These are phyloP conservation scores for Chlamydotis undulata DNA, from an alignment of 2,113 vertebrate genomes.

Conservation along the genomic window DNA sequence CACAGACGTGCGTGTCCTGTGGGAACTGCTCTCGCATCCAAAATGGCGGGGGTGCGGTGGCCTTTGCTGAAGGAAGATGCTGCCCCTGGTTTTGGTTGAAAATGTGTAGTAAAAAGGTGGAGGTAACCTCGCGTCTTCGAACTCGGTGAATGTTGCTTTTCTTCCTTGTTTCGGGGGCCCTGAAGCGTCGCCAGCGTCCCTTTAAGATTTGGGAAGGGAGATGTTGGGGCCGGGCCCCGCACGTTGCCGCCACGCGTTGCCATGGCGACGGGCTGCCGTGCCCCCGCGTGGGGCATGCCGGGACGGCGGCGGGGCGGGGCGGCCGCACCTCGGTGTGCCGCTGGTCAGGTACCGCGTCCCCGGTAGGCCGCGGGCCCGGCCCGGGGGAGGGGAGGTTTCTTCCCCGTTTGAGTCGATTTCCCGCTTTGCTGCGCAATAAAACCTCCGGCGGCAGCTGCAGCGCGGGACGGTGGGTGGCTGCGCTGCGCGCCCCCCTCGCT, in stretches of 20 bases:
- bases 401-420: slow-evolving; percentile 32
- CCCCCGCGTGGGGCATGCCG: background rate
- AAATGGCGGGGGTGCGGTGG: background rate
- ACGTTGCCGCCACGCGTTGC: slow-evolving; percentile 76
- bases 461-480: background rate
- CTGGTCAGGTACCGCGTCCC: background rate
- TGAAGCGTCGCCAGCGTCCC: background rate
- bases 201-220: background rate
- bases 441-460: background rate
- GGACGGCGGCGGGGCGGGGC: background rate
- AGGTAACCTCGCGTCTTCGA: background rate
- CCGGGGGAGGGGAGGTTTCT: background rate
- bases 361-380: background rate
- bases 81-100: background rate
- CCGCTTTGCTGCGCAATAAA: background rate
- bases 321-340: background rate
- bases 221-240: rapidly evolving
- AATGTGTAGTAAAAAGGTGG: background rate
- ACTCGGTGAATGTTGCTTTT: background rate
- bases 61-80: background rate
- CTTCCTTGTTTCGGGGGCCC: background rate
- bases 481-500: background rate
- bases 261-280: slow-evolving; percentile 76
- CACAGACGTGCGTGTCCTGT: background rate
- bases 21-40: background rate